Evolutionary conservation across 2,888 invertebrate genomes (phyloP).

Genomic region (Leptarthrus brevirostris): DNA sequence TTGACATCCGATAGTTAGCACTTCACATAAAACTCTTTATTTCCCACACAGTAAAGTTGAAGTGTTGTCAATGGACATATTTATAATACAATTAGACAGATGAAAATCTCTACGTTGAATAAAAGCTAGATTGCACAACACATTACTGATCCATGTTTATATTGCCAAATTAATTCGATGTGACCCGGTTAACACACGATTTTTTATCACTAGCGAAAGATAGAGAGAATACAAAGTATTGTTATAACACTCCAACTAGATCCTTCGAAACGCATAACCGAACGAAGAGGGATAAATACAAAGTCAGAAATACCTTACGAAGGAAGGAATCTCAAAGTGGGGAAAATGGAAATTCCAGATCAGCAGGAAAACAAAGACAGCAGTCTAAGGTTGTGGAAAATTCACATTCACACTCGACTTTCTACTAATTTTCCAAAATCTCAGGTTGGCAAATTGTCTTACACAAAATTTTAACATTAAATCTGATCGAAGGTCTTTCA

Average conservation of each 20-base stretch:
- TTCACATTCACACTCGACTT: constrained; percentile 20
- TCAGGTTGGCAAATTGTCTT: not conserved
- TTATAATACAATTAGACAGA: too few species aligned
- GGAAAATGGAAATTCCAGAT: constrained; percentile 38
- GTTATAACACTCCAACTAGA: not conserved
- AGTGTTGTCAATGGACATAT: too few species aligned
- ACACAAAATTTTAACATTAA: not conserved
- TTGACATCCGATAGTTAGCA: not conserved
- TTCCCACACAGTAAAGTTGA: too few species aligned
- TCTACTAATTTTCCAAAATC: not conserved
- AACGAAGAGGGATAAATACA: not conserved
- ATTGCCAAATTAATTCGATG: too few species aligned
- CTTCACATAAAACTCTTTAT: constrained; percentile 20
- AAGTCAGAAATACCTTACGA: not conserved
- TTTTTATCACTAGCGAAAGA: not conserved
- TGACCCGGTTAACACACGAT: too few species aligned
- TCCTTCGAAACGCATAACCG: not conserved
- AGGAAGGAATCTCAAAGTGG: constrained; percentile 9
- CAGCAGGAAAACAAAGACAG: constrained; percentile 30
- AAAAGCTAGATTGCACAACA: too few species aligned
- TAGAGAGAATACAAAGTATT: not conserved
- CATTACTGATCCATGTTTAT: too few species aligned
- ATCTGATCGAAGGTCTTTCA: not conserved
- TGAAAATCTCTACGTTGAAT: too few species aligned
- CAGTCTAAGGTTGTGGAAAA: constrained; percentile 10